A percentile compares a stretch with the other conserved stretches of the same genome.
These are phyloP conservation scores for Ormyrus labotus DNA, from an alignment of 2,888 invertebrate genomes.

Conservation along the genomic window DNA sequence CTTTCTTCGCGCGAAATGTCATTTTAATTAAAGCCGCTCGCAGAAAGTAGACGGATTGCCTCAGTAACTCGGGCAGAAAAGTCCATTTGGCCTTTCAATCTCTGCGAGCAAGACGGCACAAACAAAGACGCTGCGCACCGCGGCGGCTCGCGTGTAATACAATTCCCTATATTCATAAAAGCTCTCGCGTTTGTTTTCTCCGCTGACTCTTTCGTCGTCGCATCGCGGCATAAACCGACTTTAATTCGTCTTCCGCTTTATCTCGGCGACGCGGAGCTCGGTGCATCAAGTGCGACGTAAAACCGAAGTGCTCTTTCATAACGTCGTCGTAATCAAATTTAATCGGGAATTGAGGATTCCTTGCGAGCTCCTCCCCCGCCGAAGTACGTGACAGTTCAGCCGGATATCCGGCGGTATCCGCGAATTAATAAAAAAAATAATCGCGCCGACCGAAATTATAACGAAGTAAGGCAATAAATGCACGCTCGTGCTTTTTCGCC, in stretches of 20 bases:
- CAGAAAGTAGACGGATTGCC: no score
- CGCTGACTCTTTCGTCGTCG: neutral
- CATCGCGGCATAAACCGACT: no score
- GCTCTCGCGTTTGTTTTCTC: conserved; percentile 28
- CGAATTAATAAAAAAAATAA: neutral
- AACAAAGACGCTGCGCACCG: neutral
- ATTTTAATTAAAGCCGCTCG: no score
- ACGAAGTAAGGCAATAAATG: neutral
- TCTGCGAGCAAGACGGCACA: conserved; percentile 10
- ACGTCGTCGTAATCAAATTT: neutral
- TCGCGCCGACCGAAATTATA: no score
- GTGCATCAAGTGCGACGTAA: neutral
- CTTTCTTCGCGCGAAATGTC: no score
- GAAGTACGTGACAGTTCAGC: no score
- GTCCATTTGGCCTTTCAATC: conserved; percentile 34
- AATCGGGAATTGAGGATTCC: no score
- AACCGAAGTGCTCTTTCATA: conserved; percentile 1
- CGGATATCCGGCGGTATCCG: neutral
- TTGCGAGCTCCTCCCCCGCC: no score
- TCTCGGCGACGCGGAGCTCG: neutral
- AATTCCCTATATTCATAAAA: conserved; percentile 31
- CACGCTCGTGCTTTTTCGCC: neutral
- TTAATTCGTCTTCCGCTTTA: neutral
- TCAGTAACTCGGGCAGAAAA: conserved; percentile 3
- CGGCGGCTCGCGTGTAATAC: conserved; percentile 10